Base-by-base conservation (phyloP, 2,888 invertebrate genomes). In the Lepidochitona cinerea region DNA sequence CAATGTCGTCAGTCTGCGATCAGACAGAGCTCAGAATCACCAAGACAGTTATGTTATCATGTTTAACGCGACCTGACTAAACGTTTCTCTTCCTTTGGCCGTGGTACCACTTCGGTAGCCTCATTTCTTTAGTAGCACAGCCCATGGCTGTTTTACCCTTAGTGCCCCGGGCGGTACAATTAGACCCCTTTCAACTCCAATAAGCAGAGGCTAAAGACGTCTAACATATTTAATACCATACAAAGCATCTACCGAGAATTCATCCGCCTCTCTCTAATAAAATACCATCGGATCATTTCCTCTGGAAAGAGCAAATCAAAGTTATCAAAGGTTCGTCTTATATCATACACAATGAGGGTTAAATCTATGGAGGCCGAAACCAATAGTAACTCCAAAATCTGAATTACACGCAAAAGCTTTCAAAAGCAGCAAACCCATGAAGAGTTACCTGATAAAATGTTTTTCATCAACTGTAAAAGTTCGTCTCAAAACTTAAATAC, bases 11-110 rank as follows among this genome's bases (percentile, higher is more conserved):
- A 32, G 32, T 18, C 32, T 23, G 59, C 23, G 59, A 59, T 49
- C 49, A 49, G 49, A 23, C 49, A 32, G 26, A 32, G 32, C 2
- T 14, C 59, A 12, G 3, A 59, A 14, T 14, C 59, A 26, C 29
- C 29, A 59, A 59, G 59, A 59, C 59, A 59, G 59, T 59, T 59
- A 59, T 59, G 59, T 59, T 59, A 59, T 59, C 59, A 32, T 59
- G 59, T 59, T 23, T 59, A 18, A 23, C 23, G 49, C 23, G 49
- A 49, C 49, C 49, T n/a, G 49, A 49, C n/a, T 23, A 49, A 49
- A 49, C 49, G 49, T 23, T 49, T 23, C n/a, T 18, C 49, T 23
- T 49, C 18, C 49, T 49, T 49, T 49, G 18, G 49, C 23, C 49
- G n/a, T 49, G 18, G 49, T 49, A 49, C 49, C 49, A 18, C 49